Conservation (phyloP, 2,888 invertebrate species). For the Lapara coniferarum region DNA sequence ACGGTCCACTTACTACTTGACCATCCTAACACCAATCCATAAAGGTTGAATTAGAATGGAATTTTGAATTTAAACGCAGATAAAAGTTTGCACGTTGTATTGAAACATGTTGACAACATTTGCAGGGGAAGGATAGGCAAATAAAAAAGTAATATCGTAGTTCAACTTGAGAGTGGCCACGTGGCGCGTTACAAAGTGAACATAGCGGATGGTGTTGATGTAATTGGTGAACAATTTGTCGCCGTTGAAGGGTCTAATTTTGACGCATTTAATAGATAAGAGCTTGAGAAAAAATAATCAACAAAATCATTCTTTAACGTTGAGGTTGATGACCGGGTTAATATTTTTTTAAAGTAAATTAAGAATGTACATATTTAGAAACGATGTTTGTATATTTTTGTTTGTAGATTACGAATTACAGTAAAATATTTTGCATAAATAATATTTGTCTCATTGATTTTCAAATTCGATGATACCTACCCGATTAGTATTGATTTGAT, state of each 20-base stretch:
- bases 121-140: slow-evolving; percentile 70
- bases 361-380: no score
- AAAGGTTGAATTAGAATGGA: background rate
- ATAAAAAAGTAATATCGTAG: slow-evolving; percentile 79
- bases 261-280: slow-evolving; percentile 13
- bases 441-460: no score
- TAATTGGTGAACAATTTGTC: slow-evolving; percentile 75
- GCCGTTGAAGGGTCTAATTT: slow-evolving; percentile 31
- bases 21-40: background rate
- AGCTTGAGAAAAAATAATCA: background rate
- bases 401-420: no score
- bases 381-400: no score
- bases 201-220: slow-evolving; percentile 68
- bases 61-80: background rate
- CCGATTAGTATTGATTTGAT: no score
- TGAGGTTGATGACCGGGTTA: no score
- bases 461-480: no score
- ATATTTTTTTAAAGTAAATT: no score
- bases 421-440: no score
- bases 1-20: background rate
- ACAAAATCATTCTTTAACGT: background rate
- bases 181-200: slow-evolving; percentile 51
- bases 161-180: slow-evolving; percentile 54
- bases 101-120: slow-evolving; percentile 79
- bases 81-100: slow-evolving; percentile 42